Base-by-base conservation (phyloP, 2,113 vertebrate genomes). In the Melanerpes formicivorus region DNA sequence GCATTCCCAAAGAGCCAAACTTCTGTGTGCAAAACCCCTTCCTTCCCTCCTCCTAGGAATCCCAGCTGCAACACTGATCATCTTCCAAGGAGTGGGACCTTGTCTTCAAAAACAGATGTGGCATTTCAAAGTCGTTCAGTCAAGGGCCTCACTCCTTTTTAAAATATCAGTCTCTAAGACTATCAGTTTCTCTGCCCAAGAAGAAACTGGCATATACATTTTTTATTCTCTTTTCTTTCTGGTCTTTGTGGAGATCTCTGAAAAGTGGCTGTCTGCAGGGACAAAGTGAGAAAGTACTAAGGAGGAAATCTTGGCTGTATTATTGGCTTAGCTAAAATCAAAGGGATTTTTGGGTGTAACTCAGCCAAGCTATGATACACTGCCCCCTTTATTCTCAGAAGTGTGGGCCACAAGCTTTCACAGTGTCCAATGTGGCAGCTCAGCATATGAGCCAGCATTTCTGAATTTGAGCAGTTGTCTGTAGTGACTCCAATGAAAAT, bases 401-500 rank as follows among this genome's bases (percentile, higher is more conserved):
- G 80, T 1, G 34, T 78, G 62, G 88, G 66, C 73, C 62, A 52
- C 70, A 14, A 40, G 55, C 80, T 91, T 85, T 88, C 86, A 58
- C n/a, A 26, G 52, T 62, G 34, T 59, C 77, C 79, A 60, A 72
- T 77, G 76, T 67, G 59, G 65, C 63, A 94, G 85, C 77, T 90
- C 48, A 69, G 54, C 4, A 1, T 60, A 83, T 77, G 54, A 88
- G 65, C 8, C 46, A 67, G 25, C 23, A 83, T 80, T 80, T 74
- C 62, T 80, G 76, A 80, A 78, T 87, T 90, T 95, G 69, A 85
- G 79, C 48, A 60, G 69, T 59, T 76, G 32, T 74, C 76, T 85
- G 11, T 30, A 37, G 58, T 52, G 74, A 75, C 48, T 88, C 62
- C 71, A 78, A 80, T 32, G 2, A 52, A 81, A 82, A 55, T 13